Base-by-base conservation (phyloP, 2,888 invertebrate species). In the Icerya purchasi region DNA sequence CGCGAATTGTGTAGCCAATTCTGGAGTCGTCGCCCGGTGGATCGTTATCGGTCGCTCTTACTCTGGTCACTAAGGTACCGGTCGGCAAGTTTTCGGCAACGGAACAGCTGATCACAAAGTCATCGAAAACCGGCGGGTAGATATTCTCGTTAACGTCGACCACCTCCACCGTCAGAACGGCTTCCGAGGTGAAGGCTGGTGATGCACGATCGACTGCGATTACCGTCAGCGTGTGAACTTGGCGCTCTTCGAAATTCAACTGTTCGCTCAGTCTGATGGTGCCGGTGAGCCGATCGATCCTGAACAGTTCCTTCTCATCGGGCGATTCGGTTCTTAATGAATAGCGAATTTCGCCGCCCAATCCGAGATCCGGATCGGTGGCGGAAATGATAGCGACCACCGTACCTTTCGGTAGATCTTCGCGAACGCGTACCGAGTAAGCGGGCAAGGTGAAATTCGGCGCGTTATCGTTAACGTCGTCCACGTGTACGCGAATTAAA, bases 111-210 rank as follows among this genome's bases (percentile, higher is more conserved):
- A 84, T 74, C 65, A 89, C 87, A 68, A 84, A 85, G 70, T 86
- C 87, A 58, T 78, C 78, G 72, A 94, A 94, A 64, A 76, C 75
- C 1, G 94, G 92, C 58, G 89, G 77, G 72, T 83, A 81, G 60
- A 82, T 75, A 73, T 94, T 94, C 74, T 94, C 94, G 74, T 96
- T 91, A 20, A 94, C 93, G 74, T 96, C 94, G 65, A 87, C 84
- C 63, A 90, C 79, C 73, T 92, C 89, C 58, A 96, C 80, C 57
- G 84, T 79, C 49, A 96, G 79, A 62, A 82, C 79, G 61, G 88
- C 83, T 68, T 86, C 84, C 1, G 89, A 80, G 62, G 82, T 81
- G 63, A 91, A 74, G 2, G 86, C 77, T 1, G 90, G 91, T 60
- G 80, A 80, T 0, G 93, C 96, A 36, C 82, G 79, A 74, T 96